Evolutionary conservation across 2,113 vertebrate genomes (phyloP).

Genomic region (Arenaria interpres): DNA sequence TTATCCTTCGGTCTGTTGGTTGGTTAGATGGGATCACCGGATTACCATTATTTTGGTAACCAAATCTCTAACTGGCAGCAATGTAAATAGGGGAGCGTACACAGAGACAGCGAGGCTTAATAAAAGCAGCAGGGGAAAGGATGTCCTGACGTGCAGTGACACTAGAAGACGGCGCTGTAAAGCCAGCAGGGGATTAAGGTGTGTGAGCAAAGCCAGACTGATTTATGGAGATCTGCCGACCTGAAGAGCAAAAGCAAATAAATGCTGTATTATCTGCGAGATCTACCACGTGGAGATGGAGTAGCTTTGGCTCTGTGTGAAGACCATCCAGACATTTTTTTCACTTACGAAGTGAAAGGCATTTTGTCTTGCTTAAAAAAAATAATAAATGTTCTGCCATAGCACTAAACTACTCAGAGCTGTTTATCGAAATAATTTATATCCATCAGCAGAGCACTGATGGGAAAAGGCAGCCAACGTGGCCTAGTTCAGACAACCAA

Average conservation of each 20-base stretch:
- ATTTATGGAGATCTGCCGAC: neutral
- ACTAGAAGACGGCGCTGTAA: neutral
- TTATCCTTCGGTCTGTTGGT: neutral
- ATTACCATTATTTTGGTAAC: neutral
- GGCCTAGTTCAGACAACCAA: neutral
- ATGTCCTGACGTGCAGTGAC: neutral
- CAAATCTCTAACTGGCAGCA: neutral
- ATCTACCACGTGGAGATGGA: neutral
- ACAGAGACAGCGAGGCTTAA: neutral
- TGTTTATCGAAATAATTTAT: neutral
- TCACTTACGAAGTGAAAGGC: neutral
- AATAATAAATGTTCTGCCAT: neutral
- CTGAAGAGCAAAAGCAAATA: neutral
- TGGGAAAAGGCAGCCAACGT: neutral
- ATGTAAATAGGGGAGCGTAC: neutral
- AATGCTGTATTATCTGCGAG: neutral
- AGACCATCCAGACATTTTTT: neutral
- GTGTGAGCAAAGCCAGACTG: neutral
- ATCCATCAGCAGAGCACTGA: neutral
- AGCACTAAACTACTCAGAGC: neutral
- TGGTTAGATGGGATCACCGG: neutral
- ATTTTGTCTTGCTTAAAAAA: neutral
- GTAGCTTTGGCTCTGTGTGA: neutral
- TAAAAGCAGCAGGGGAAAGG: neutral
- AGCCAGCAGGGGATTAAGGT: neutral